Conservation (phyloP, 2,888 invertebrate genomes). For the Cephus nigrinus region DNA sequence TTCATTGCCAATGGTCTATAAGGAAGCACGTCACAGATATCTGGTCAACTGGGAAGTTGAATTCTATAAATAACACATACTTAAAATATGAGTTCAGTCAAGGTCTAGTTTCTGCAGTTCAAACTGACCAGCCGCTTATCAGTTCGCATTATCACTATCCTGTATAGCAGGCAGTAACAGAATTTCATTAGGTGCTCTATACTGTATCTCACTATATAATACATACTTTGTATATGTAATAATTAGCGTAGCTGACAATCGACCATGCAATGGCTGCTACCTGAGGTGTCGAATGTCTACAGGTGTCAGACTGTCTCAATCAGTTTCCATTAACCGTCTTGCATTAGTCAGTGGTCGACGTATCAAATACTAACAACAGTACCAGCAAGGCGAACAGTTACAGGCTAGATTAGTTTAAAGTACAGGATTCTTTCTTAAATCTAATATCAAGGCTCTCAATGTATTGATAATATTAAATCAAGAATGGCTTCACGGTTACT, state of each 20-base stretch:
- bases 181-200: too few relatives aligned
- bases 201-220: background rate
- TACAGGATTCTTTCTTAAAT: background rate
- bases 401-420: background rate
- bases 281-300: too few relatives aligned
- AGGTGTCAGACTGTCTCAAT: too few relatives aligned
- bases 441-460: background rate
- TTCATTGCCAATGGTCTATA: too few relatives aligned
- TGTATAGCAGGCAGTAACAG: too few relatives aligned
- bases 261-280: background rate
- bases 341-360: background rate
- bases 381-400: background rate
- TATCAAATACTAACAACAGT: background rate
- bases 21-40: too few relatives aligned
- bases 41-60: too few relatives aligned
- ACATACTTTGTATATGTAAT: background rate
- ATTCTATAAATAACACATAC: too few relatives aligned
- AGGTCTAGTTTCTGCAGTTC: too few relatives aligned
- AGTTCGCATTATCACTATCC: too few relatives aligned
- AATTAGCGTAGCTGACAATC: conserved; percentile 3
- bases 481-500: background rate
- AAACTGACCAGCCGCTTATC: too few relatives aligned
- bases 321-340: background rate
- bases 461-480: background rate
- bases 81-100: too few relatives aligned